Evolutionary conservation across 2,797 vertebrate genomes (phyloP).

Genomic region (Liparis tanakae): DNA sequence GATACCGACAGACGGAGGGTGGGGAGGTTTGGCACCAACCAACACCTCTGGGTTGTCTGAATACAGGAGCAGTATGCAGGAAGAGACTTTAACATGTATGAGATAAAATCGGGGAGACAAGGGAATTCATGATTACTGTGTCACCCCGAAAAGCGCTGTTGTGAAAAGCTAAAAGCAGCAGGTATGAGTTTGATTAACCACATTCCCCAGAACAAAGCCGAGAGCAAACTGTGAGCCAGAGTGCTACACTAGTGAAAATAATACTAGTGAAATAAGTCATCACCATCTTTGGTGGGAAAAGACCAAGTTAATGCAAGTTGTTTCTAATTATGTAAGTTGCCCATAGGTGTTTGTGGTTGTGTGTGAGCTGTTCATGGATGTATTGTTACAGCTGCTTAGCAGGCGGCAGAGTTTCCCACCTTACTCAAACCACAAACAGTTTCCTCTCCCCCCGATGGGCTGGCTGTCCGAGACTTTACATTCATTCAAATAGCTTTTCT

Average conservation of each 20-base stretch:
- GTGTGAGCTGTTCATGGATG: neutral
- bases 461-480: neutral
- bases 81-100: conserved; percentile 50
- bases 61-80: conserved; percentile 22
- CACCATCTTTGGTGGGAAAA: conserved; percentile 1
- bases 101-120: conserved; percentile 62
- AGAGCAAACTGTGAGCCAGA: conserved; percentile 36
- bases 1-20: conserved; percentile 37
- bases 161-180: conserved; percentile 59
- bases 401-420: neutral
- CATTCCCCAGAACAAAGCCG: conserved; percentile 42
- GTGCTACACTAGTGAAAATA: neutral
- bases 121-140: conserved; percentile 57
- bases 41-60: conserved; percentile 63
- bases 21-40: conserved; percentile 49
- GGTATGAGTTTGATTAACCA: conserved; percentile 61
- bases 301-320: neutral
- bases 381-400: neutral
- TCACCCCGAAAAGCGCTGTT: conserved; percentile 57
- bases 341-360: neutral
- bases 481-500: neutral
- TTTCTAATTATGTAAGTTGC: neutral
- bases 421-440: neutral
- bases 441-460: no score
- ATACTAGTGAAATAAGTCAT: no score